Evolutionary conservation across 2,113 vertebrate species (phyloP).

Genomic region (Mormoops blainvillei): DNA sequence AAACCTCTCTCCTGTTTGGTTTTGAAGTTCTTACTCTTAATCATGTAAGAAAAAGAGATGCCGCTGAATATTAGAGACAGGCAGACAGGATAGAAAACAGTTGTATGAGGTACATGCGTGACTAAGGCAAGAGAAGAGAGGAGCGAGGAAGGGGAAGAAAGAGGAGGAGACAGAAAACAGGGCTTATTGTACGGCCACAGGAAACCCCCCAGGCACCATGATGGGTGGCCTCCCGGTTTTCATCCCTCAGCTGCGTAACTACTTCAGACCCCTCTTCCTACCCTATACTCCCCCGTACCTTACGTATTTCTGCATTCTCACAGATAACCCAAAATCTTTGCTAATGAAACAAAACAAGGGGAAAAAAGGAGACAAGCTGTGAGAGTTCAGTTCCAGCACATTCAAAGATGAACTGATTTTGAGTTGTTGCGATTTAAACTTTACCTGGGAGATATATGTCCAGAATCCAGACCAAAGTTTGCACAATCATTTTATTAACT

Average conservation of each 20-base stretch:
- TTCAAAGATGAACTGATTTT: not conserved
- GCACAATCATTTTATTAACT: not conserved
- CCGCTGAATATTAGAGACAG: not conserved
- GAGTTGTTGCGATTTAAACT: not conserved
- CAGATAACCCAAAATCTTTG: not conserved
- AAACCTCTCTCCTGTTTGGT: not conserved
- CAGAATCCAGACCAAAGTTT: not conserved
- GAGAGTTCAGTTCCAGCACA: not conserved
- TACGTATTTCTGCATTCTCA: not conserved
- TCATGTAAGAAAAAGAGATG: not conserved
- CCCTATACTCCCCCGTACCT: not conserved
- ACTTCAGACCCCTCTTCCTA: not conserved
- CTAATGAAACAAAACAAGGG: not conserved
- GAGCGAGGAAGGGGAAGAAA: not conserved
- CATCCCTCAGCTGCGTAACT: not conserved
- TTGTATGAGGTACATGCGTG: not conserved
- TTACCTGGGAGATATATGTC: not conserved
- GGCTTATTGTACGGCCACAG: accelerated
- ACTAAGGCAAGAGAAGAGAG: not conserved
- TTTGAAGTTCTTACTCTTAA: not conserved
- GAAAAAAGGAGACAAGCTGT: not conserved
- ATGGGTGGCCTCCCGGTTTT: not conserved
- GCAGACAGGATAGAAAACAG: not conserved
- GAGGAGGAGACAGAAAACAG: not conserved
- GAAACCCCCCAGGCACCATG: not conserved